phyloP scores from a whole-genome alignment of 2,888 invertebrate genomes.

The Clostera curtula region DNA sequence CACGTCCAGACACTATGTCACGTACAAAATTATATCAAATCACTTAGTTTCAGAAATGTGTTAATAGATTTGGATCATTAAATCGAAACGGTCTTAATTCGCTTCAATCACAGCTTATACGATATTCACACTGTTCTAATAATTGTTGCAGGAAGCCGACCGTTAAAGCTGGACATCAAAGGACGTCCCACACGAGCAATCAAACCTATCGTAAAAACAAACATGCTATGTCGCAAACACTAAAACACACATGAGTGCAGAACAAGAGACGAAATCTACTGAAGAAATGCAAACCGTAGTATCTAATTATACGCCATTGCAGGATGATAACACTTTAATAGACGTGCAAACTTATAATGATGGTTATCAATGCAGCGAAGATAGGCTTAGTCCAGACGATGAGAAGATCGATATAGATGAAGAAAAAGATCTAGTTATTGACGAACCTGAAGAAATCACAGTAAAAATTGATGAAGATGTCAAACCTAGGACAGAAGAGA shows the following conservation, averaged over 20 bases:
- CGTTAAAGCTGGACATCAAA: slow-evolving; percentile 59
- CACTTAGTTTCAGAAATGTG: slow-evolving; percentile 1
- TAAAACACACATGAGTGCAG: slow-evolving; percentile 61
- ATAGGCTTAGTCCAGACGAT: slow-evolving; percentile 40
- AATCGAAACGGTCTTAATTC: slow-evolving; percentile 8
- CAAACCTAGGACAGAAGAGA: slow-evolving; percentile 9
- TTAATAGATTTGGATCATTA: slow-evolving; percentile 2
- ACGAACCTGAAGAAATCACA: slow-evolving; percentile 24
- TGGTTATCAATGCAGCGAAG: slow-evolving; percentile 34
- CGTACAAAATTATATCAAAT: neutral
- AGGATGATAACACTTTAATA: slow-evolving; percentile 31
- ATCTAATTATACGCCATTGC: slow-evolving; percentile 39
- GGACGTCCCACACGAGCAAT: slow-evolving; percentile 37
- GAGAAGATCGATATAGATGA: slow-evolving; percentile 52
- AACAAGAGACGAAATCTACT: slow-evolving; percentile 32
- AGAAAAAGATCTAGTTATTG: slow-evolving; percentile 45
- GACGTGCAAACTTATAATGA: slow-evolving; percentile 21
- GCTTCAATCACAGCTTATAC: slow-evolving; percentile 34
- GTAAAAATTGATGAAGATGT: slow-evolving; percentile 26
- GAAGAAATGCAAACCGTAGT: slow-evolving; percentile 64
- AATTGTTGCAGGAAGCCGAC: slow-evolving; percentile 60
- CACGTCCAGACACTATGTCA: neutral
- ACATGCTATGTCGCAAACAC: slow-evolving; percentile 58
- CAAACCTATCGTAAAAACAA: slow-evolving; percentile 69
- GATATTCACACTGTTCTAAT: slow-evolving; percentile 44